Evolutionary conservation across 37 sponge, comb jelly and placozoan genomes (phyloP).

Genomic region (Agelas oroides): DNA sequence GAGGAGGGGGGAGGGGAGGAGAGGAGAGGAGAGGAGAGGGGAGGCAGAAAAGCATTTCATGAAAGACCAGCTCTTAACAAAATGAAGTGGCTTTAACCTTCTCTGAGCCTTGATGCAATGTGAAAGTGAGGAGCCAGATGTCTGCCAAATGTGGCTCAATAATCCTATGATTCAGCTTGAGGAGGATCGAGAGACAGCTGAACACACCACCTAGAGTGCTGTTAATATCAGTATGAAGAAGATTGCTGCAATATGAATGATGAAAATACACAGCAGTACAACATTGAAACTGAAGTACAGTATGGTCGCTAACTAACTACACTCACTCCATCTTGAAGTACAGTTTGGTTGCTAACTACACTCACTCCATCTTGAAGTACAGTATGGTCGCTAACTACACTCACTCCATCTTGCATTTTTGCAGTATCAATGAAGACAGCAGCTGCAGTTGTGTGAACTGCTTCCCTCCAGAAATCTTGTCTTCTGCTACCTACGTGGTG

Average conservation of each 20-base stretch:
- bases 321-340: too few species aligned
- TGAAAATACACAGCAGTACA: background rate
- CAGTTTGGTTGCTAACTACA: too few species aligned
- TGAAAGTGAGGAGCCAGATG: slow-evolving; percentile 14
- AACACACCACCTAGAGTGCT: slow-evolving; percentile 1
- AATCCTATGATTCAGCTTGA: slow-evolving; percentile 33
- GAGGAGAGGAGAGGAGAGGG: too few species aligned
- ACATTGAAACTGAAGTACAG: too few species aligned
- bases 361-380: too few species aligned
- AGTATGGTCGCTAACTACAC: too few species aligned
- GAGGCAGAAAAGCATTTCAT: too few species aligned
- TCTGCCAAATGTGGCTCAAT: slow-evolving; percentile 47
- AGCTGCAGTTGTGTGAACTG: slow-evolving; percentile 13
- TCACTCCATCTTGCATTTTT: background rate
- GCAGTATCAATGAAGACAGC: background rate
- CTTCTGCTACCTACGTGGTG: slow-evolving; percentile 42
- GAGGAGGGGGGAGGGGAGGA: too few species aligned
- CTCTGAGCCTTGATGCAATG: background rate
- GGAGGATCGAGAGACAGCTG: slow-evolving; percentile 14
- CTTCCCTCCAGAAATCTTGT: slow-evolving; percentile 7
- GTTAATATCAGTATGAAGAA: too few species aligned
- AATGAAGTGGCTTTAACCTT: background rate
- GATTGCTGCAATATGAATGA: background rate
- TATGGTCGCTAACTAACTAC: too few species aligned
- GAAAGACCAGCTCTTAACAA: background rate